Base-by-base conservation (phyloP, 2,797 vertebrate species). In the Iguana delicatissima region DNA sequence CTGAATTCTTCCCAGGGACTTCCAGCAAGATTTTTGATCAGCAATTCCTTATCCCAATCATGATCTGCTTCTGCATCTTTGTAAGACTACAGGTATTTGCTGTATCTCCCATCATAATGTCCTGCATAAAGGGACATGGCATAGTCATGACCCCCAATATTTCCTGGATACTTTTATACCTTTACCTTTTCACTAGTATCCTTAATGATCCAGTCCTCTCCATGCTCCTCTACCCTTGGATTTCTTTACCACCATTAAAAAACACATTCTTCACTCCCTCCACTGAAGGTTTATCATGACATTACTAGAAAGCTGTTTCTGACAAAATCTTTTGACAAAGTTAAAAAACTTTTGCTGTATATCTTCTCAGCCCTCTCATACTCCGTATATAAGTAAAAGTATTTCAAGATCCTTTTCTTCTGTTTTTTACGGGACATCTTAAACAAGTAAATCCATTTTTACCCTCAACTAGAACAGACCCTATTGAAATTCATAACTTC, bases 171-270 rank as follows among this genome's bases (percentile, higher is more conserved):
- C n/a, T 32, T 29, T 24, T 5, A 79, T 86, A 77, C 13, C 1
- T 12, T 87, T 79, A 46, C 24, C 55, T 87, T 79, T 79, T 50
- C 16, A 26, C 32, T 64, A 20, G 14, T 64, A 38, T 29, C 50
- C 14, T 64, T 69, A 42, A n/a, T n/a, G 57, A 57, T 55, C 9
- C 32, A 86, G 35, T 35, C 38, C 16, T 69, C 42, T 69, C 14
- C 42, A 42, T 69, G 3, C 13, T 84, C 46, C 32, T 50, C 14
- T 24, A 52, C 46, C 5, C 18, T 24, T 74, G 50, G 50, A 35
- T 86, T 86, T 86, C 50, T 86, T 22, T 69, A 74, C 52, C 72
- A 85, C n/a, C 18, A 59, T 35, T 50, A 22, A 32, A 20, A 87
- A 26, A 9, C 85, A 79, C 73, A 87, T n/a, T 24, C 35, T 86